Evolutionary conservation across 2,113 vertebrate genomes (phyloP).

Genomic region (Eptatretus burgeri): DNA sequence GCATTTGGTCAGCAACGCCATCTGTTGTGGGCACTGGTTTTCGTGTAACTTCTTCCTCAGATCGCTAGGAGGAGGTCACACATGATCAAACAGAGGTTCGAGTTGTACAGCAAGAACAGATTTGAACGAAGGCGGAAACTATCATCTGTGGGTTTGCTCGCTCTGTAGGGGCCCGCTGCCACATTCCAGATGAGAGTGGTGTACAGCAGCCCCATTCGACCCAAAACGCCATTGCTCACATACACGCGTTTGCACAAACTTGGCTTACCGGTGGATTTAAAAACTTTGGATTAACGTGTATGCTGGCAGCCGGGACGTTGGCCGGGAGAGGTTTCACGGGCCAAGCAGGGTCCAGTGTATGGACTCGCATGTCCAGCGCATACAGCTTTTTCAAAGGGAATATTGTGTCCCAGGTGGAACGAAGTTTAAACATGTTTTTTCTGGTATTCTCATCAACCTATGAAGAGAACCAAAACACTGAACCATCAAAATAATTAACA

Average conservation of each 20-base stretch:
- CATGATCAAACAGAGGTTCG: constrained; percentile 11
- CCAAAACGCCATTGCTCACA: no score
- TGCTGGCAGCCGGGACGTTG: constrained; percentile 71
- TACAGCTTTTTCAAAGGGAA: constrained; percentile 86
- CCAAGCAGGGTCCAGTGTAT: constrained; percentile 82
- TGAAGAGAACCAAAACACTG: constrained; percentile 37
- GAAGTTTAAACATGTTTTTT: constrained; percentile 96
- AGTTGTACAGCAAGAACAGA: background rate
- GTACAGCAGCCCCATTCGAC: no score
- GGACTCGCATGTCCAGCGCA: constrained; percentile 69
- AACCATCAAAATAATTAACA: constrained; percentile 18
- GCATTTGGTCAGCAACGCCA: constrained; percentile 26
- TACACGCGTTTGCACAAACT: no score
- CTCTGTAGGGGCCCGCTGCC: no score
- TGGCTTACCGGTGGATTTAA: constrained; percentile 69
- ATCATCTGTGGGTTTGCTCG: no score
- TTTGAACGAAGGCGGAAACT: no score
- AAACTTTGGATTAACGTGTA: constrained; percentile 96
- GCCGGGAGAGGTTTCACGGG: constrained; percentile 79
- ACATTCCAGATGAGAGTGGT: no score
- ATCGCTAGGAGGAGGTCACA: constrained; percentile 28
- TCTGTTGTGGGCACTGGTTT: constrained; percentile 21
- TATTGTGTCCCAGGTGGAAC: constrained; percentile 93
- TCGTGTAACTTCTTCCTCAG: constrained; percentile 36
- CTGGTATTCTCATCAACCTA: constrained; percentile 98